Percentiles rank a stretch among this genome's conserved stretches.
Conservation (phyloP, 1,140 invertebrate genomes). For the Aphelenchoides besseyi region DNA sequence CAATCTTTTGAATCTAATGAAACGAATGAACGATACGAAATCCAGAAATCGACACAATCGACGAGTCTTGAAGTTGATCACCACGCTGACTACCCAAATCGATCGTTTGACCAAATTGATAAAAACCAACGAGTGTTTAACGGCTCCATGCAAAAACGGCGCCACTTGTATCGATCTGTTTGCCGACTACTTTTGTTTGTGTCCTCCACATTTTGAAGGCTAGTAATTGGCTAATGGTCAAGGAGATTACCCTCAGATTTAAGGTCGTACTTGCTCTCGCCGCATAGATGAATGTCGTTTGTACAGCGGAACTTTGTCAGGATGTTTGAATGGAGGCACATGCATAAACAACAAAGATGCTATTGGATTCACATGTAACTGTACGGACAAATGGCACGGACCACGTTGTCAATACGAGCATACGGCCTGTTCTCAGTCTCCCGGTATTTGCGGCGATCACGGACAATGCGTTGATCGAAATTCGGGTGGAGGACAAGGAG, state of each 20-base stretch:
- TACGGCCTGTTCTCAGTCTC: constrained; percentile 37
- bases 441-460: constrained; percentile 54
- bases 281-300: constrained; percentile 55
- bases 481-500: neutral
- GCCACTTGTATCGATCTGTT: constrained; percentile 66
- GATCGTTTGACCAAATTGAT: constrained; percentile 44
- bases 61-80: constrained; percentile 33
- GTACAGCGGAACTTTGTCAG: constrained; percentile 62
- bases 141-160: constrained; percentile 71
- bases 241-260: too few species aligned
- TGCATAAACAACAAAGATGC: constrained; percentile 63
- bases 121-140: constrained; percentile 44
- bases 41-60: constrained; percentile 26
- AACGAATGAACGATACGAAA: constrained; percentile 25
- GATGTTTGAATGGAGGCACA: constrained; percentile 64
- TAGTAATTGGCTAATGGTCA: constrained; percentile 22
- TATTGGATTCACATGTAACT: constrained; percentile 47
- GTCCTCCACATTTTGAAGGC: constrained; percentile 75
- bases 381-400: constrained; percentile 52
- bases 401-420: constrained; percentile 44
- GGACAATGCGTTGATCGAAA: constrained; percentile 52
- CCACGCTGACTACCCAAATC: constrained; percentile 37
- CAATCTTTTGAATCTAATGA: constrained; percentile 8
- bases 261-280: constrained; percentile 41
- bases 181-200: constrained; percentile 70